Percentiles rank a stretch among this genome's conserved stretches.
These are phyloP conservation scores for Batillaria attramentaria DNA, from an alignment of 1,140 invertebrate genomes.

Conservation along the genomic window DNA sequence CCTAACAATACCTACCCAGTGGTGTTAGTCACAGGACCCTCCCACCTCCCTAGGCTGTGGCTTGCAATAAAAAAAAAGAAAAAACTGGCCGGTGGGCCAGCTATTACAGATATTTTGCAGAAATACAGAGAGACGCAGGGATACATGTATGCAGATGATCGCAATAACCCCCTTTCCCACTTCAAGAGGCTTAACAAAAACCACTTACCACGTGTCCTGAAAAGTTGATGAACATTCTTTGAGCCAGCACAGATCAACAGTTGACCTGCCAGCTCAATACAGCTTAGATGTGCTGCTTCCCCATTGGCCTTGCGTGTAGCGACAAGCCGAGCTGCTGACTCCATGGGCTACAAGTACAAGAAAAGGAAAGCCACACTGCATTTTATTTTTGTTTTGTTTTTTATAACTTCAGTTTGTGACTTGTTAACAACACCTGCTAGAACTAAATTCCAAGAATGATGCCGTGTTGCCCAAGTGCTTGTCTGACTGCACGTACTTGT, in stretches of 20 bases:
- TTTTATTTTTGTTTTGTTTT: neutral
- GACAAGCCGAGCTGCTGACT: slow-evolving; percentile 64
- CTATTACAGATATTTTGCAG: too few species aligned
- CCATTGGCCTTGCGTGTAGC: slow-evolving; percentile 74
- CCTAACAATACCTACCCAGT: too few species aligned
- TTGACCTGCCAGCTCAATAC: slow-evolving; percentile 64
- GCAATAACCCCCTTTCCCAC: neutral
- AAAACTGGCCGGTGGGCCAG: too few species aligned
- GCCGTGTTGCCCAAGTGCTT: too few species aligned
- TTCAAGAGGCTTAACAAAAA: neutral
- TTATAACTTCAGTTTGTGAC: too few species aligned
- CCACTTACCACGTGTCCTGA: slow-evolving; percentile 66
- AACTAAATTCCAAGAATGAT: too few species aligned
- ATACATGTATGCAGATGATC: neutral
- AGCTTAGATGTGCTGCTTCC: slow-evolving; percentile 74
- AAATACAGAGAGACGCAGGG: neutral
- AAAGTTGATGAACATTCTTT: slow-evolving; percentile 74
- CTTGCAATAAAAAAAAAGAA: too few species aligned
- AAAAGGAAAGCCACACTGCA: neutral
- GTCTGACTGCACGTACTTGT: too few species aligned
- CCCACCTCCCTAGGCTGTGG: too few species aligned
- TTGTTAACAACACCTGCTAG: too few species aligned
- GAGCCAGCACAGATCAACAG: slow-evolving; percentile 72
- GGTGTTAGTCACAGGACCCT: too few species aligned
- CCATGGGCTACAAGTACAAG: slow-evolving; percentile 58